A percentile compares a stretch with the other conserved stretches of the same genome.
Evolutionary conservation across 92 coral and sea anemone species (phyloP).

Genomic region (Porites evermanni): DNA sequence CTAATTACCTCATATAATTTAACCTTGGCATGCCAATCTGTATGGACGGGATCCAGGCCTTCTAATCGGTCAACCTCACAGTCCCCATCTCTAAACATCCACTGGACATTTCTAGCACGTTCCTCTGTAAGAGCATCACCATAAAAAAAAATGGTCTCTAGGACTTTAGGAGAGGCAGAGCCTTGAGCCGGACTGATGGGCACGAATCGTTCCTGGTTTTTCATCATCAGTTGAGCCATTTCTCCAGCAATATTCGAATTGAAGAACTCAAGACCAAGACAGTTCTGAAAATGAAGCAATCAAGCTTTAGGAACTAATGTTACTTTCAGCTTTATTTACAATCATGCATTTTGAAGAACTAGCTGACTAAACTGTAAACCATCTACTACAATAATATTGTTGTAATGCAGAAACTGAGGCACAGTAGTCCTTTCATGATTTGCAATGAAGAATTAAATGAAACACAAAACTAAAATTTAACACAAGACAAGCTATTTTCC

Average conservation of each 20-base stretch:
- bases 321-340: too few relatives aligned
- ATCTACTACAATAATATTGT: too few relatives aligned
- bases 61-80: constrained; percentile 34
- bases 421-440: too few relatives aligned
- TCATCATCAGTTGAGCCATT: constrained; percentile 53
- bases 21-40: constrained; percentile 71
- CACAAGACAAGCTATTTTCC: not conserved
- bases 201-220: constrained; percentile 29
- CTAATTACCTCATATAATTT: constrained; percentile 50
- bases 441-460: too few relatives aligned
- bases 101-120: constrained; percentile 53
- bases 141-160: constrained; percentile 27
- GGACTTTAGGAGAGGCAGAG: not conserved
- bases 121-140: constrained; percentile 66
- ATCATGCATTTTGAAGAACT: too few relatives aligned
- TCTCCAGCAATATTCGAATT: constrained; percentile 68
- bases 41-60: constrained; percentile 46
- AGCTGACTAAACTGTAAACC: too few relatives aligned
- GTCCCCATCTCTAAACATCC: constrained; percentile 59
- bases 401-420: too few relatives aligned
- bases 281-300: too few relatives aligned
- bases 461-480: not conserved
- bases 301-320: too few relatives aligned
- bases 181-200: constrained; percentile 12
- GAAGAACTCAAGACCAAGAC: constrained; percentile 58